Evolutionary conservation across 2,797 vertebrate species (phyloP).

Genomic region (Pyrocephalus nanus): DNA sequence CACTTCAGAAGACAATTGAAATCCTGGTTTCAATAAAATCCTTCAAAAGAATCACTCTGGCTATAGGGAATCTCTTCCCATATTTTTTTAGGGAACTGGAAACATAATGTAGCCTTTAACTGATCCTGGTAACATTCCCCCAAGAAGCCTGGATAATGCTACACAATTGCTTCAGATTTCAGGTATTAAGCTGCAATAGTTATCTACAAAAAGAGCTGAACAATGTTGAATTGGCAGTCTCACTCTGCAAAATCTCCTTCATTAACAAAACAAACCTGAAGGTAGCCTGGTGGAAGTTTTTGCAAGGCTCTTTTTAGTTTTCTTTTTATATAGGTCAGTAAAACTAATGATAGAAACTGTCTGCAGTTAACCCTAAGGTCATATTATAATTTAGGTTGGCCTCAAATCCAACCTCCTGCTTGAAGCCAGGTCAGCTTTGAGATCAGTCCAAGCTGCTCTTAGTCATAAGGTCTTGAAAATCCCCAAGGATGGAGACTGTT

Average conservation of each 20-base stretch:
- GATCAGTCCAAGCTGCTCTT: not conserved
- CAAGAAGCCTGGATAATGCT: not conserved
- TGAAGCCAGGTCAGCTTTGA: not conserved
- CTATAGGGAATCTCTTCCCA: not conserved
- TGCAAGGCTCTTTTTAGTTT: not conserved
- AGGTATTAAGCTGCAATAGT: not conserved
- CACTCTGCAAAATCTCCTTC: not conserved
- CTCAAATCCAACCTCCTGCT: not conserved
- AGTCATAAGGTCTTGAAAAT: not conserved
- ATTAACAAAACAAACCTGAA: not conserved
- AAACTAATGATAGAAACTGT: not conserved
- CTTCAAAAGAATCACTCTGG: not conserved
- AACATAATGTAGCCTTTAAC: not conserved
- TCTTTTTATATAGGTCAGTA: not conserved
- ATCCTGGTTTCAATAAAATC: slow-evolving; percentile 18
- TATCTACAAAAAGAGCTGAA: not conserved
- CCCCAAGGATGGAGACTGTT: not conserved
- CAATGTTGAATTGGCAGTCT: not conserved
- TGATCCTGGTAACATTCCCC: not conserved
- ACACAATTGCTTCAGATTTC: slow-evolving; percentile 1
- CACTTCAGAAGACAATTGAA: slow-evolving; percentile 14
- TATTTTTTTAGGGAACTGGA: not conserved
- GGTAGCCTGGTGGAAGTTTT: not conserved
- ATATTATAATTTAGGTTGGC: not conserved
- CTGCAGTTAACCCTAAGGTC: not conserved